phyloP scores from a whole-genome alignment of 2,797 vertebrate species.

The Sebastes jordani region DNA sequence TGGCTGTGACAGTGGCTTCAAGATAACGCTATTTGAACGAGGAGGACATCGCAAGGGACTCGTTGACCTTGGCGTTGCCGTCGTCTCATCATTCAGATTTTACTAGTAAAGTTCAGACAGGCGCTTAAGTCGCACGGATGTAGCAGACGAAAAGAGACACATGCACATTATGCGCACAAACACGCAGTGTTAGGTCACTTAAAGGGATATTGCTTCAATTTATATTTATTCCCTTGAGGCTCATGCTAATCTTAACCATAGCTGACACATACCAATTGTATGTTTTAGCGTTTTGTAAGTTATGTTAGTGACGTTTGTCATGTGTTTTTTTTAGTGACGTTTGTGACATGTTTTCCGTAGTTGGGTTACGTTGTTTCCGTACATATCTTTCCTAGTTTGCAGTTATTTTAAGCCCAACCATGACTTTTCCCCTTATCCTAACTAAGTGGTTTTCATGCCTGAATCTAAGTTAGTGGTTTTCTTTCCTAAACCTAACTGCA shows the following conservation, averaged over 20 bases:
- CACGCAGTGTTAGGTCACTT: background rate
- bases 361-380: no score
- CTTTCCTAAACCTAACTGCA: no score
- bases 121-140: background rate
- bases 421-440: no score
- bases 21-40: conserved; percentile 22
- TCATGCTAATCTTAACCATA: background rate
- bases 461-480: no score
- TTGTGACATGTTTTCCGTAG: no score
- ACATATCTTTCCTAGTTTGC: no score
- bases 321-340: no score
- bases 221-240: background rate
- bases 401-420: no score
- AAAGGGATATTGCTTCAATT: background rate
- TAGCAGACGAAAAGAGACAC: background rate
- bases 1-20: conserved; percentile 11
- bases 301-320: no score
- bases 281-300: no score
- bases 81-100: conserved; percentile 9
- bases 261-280: background rate
- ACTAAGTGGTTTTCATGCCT: no score
- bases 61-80: conserved; percentile 26
- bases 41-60: background rate
- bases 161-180: background rate
- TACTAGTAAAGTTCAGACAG: background rate